phyloP scores from a whole-genome alignment of 2,797 vertebrate species.

The Pseudochirops cupreus region DNA sequence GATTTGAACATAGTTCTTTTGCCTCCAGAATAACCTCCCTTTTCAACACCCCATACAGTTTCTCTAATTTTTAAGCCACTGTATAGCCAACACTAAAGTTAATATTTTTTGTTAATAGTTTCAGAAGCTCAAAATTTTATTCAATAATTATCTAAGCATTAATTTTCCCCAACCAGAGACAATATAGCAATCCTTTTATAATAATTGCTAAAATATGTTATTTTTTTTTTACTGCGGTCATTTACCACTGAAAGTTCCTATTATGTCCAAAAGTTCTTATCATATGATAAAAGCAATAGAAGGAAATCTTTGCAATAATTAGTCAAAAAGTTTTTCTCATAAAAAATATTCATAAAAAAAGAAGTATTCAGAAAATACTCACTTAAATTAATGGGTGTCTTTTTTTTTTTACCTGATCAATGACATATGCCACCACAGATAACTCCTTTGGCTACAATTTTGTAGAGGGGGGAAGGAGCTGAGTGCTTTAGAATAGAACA shows the following conservation, averaged over 20 bases:
- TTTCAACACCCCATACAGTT: not conserved
- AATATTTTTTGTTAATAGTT: not conserved
- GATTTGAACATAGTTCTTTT: not conserved
- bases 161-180: not conserved
- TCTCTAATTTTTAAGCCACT: not conserved
- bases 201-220: not conserved
- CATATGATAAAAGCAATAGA: not conserved
- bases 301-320: slow-evolving; percentile 17
- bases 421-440: not conserved
- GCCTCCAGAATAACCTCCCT: not conserved
- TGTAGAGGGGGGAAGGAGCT: not conserved
- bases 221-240: not conserved
- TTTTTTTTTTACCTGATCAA: not conserved
- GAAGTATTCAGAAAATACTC: slow-evolving; percentile 16
- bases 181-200: not conserved
- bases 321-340: not conserved
- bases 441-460: not conserved
- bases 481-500: not conserved
- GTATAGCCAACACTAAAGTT: not conserved
- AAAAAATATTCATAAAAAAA: not conserved
- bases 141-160: not conserved
- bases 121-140: not conserved
- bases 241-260: not conserved
- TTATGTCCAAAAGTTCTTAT: slow-evolving; percentile 2
- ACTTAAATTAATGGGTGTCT: slow-evolving; percentile 1